Evolutionary conservation across 1,140 invertebrate genomes (phyloP).

Genomic region (Pseudobourletiella spinata): DNA sequence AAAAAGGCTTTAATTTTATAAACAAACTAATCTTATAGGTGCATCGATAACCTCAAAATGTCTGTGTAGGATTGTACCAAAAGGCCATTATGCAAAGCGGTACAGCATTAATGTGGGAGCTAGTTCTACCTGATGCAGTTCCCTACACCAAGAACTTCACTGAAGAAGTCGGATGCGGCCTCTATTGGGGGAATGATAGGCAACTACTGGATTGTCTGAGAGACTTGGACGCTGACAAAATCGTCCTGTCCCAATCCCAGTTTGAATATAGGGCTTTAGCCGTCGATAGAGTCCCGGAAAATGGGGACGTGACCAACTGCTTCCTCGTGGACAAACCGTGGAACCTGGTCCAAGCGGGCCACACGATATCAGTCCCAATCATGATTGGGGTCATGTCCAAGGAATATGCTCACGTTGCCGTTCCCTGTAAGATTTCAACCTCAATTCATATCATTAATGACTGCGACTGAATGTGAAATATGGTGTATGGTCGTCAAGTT

Average conservation of each 20-base stretch:
- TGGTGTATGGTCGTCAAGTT: no score
- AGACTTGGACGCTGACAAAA: conserved; percentile 1
- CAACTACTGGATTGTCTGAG: conserved; percentile 9
- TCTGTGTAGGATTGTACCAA: conserved; percentile 39
- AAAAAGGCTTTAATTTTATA: not conserved
- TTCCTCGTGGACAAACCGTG: conserved; percentile 20
- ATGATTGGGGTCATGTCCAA: conserved; percentile 18
- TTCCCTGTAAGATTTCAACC: no score
- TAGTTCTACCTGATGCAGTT: not conserved
- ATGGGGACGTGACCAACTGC: not conserved
- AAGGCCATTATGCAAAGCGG: conserved; percentile 43
- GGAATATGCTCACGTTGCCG: conserved; percentile 7
- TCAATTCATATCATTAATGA: no score
- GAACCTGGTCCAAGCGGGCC: conserved; percentile 1
- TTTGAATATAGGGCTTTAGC: not conserved
- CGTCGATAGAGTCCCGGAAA: no score
- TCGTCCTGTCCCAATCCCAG: not conserved
- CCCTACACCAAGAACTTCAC: not conserved
- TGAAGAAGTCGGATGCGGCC: not conserved
- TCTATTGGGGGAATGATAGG: not conserved
- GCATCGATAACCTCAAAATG: not conserved
- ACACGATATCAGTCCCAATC: conserved; percentile 3
- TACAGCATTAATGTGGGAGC: not conserved
- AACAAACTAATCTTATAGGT: no score
- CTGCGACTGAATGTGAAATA: no score